Percentiles rank a stretch among this genome's conserved stretches.
These are phyloP conservation scores for Magallana nippona DNA, from an alignment of 2,888 invertebrate species.

Conservation along the genomic window DNA sequence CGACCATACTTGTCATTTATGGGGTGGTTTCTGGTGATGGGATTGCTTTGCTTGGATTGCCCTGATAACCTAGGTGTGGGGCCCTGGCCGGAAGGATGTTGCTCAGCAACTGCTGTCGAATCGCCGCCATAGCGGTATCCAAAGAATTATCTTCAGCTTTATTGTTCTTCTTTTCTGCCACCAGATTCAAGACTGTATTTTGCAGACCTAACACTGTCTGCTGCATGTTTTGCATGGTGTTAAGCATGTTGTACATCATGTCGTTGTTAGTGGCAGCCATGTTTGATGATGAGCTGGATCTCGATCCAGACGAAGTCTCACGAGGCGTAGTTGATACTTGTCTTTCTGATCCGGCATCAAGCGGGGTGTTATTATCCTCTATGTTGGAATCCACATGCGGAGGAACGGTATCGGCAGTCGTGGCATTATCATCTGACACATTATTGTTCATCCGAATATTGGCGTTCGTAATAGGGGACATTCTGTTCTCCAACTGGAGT, in stretches of 20 bases:
- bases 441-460: background rate
- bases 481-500: conserved; percentile 32
- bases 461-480: background rate
- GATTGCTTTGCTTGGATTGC: too few species aligned
- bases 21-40: too few species aligned
- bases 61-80: conserved; percentile 35
- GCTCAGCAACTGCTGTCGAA: background rate
- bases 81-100: conserved; percentile 27
- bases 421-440: background rate
- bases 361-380: too few species aligned
- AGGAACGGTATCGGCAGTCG: background rate
- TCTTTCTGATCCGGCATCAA: too few species aligned
- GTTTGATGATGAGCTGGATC: background rate
- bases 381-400: background rate
- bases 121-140: conserved; percentile 9
- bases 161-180: background rate
- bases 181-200: too few species aligned
- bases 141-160: background rate
- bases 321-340: too few species aligned
- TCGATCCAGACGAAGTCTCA: too few species aligned
- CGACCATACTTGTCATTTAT: too few species aligned
- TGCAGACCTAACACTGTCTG: too few species aligned
- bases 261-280: background rate
- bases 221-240: too few species aligned
- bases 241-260: too few species aligned